A percentile compares a stretch with the other conserved stretches of the same genome.
phyloP scores from a whole-genome alignment of 2,888 invertebrate genomes.

The Spatulosminthurus flaviceps region DNA sequence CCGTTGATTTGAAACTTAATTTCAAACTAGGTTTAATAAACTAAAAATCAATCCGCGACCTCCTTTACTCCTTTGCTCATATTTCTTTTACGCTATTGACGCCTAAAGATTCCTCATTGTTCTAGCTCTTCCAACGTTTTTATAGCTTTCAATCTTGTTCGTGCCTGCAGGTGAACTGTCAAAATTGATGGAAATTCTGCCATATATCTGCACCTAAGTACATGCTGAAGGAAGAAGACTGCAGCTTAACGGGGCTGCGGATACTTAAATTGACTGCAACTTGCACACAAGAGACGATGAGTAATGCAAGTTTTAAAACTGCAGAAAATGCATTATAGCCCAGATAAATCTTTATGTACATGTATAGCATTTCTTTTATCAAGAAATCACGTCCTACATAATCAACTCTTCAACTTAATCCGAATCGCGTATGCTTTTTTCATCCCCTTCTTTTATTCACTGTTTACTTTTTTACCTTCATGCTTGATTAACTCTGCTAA shows the following conservation, averaged over 20 bases:
- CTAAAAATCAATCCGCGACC: conserved; percentile 13
- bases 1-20: conserved; percentile 3
- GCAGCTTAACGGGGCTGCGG: not conserved
- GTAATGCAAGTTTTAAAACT: conserved; percentile 10
- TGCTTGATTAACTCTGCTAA: conserved; percentile 28
- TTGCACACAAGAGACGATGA: not conserved
- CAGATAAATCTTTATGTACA: conserved; percentile 9
- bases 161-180: conserved; percentile 10
- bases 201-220: not conserved
- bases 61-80: not conserved
- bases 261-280: not conserved
- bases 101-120: conserved; percentile 13
- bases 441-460: not conserved
- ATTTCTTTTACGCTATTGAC: not conserved
- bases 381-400: conserved; percentile 22
- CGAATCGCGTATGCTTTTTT: conserved; percentile 17
- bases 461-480: conserved; percentile 29
- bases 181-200: conserved; percentile 18
- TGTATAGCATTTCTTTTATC: not conserved
- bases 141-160: conserved; percentile 18
- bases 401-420: conserved; percentile 15
- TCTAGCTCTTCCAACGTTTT: conserved; percentile 13
- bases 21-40: conserved; percentile 2
- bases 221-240: not conserved
- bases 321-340: conserved; percentile 18